Conservation (phyloP, 2,797 vertebrate genomes). For the Neosilurus mollespiculum region DNA sequence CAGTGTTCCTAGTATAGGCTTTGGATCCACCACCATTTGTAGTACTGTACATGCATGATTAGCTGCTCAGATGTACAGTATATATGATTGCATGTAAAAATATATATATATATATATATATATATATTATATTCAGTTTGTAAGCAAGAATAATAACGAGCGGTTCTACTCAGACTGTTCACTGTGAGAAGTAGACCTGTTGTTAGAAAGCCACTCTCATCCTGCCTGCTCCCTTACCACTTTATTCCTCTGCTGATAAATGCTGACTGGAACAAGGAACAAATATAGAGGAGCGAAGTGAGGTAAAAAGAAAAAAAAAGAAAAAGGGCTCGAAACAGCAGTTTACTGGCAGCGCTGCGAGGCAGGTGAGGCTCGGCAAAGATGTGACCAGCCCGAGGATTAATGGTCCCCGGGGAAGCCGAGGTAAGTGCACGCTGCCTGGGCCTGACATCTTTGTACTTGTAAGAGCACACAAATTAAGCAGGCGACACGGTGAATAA, state of each 20-base stretch:
- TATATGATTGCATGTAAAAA: not conserved
- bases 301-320: not conserved
- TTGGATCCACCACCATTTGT: not conserved
- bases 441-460: slow-evolving; percentile 81
- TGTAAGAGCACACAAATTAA: slow-evolving; percentile 83
- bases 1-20: not conserved
- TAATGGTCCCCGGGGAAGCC: slow-evolving; percentile 76
- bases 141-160: not conserved
- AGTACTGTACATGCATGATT: not conserved
- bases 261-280: slow-evolving; percentile 67
- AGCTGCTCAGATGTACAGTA: not conserved
- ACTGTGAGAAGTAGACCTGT: slow-evolving; percentile 12
- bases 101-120: no score
- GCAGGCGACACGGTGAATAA: slow-evolving; percentile 76
- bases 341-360: slow-evolving; percentile 65
- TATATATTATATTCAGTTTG: not conserved
- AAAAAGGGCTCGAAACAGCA: slow-evolving; percentile 65
- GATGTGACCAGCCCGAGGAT: slow-evolving; percentile 76
- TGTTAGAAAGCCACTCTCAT: slow-evolving; percentile 15
- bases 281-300: slow-evolving; percentile 58
- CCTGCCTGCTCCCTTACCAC: slow-evolving; percentile 58
- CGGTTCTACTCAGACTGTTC: not conserved
- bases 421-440: slow-evolving; percentile 77
- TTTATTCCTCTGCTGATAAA: slow-evolving; percentile 64
- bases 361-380: slow-evolving; percentile 56